These are phyloP conservation scores for Eristalis arbustorum DNA, from an alignment of 2,888 invertebrate species.

Conservation along the genomic window DNA sequence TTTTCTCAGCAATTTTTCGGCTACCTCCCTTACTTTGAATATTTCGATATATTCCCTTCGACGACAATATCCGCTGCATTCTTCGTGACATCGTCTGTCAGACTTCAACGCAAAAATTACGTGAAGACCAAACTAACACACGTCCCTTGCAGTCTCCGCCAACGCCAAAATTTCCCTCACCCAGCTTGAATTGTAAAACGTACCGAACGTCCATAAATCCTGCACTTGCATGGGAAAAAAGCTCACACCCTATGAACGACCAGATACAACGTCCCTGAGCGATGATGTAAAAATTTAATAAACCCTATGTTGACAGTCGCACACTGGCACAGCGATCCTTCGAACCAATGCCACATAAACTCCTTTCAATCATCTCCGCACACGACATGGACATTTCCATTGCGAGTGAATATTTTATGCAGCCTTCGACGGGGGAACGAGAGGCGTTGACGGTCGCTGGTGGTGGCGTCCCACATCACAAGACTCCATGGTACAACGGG, in stretches of 20 bases:
- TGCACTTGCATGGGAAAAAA: not conserved
- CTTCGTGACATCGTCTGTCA: too few relatives aligned
- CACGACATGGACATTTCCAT: constrained; percentile 25
- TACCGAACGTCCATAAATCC: not conserved
- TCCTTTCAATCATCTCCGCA: constrained; percentile 13
- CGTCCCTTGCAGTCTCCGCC: too few relatives aligned
- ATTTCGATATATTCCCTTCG: too few relatives aligned
- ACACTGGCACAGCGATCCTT: constrained; percentile 5
- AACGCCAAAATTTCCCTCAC: too few relatives aligned
- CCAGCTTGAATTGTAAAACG: not conserved
- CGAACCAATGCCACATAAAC: constrained; percentile 19
- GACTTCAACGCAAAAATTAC: too few relatives aligned
- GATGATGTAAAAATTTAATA: constrained; percentile 20
- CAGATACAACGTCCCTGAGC: not conserved
- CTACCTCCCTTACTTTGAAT: too few relatives aligned
- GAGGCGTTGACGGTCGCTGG: not conserved
- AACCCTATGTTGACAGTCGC: constrained; percentile 2
- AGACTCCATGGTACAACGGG: not conserved
- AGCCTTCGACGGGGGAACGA: not conserved
- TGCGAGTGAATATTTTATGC: constrained; percentile 21
- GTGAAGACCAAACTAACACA: too few relatives aligned
- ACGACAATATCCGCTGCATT: too few relatives aligned
- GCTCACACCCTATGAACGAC: not conserved
- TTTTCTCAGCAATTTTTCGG: too few relatives aligned
- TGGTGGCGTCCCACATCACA: not conserved